Evolutionary conservation across 1,140 invertebrate genomes (phyloP), one percentile per base, ranked within the genome.

Genomic region (Drosophila bipectinata): DNA sequence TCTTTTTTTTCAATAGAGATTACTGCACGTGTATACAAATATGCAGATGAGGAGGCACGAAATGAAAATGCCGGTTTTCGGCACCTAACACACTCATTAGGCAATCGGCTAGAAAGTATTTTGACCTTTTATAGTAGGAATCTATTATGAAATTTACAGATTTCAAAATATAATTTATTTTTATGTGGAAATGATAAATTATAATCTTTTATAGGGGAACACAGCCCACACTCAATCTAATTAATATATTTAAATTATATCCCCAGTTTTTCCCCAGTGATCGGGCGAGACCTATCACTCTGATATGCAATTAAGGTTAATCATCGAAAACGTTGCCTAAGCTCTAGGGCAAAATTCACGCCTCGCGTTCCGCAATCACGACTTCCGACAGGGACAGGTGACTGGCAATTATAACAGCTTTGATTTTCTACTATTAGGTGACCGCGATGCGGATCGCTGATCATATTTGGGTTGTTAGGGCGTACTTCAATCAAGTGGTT

Each of bases 231-330:
- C 18, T 18, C 4, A 15, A 6, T 44, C 14, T 1, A 15, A 3
- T 15, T 3, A 9, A 18, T 32, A 30, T 12, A 51, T 12, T 8
- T 12, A 7, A 28, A 18, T 18, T 24, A 39, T 39, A 12, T 2
- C 15, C 24, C 1, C n/a, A 32, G 12, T 41, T 62, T 32, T 51
- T 28, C 63, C 18, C 30, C 24, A 34, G 57, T 49, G 32, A 26
- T 41, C 15, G 7, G 15, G 47, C 21, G 21, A 21, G 21, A 24
- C 47, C 63, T 26, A 67, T 55, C 66, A 69, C 62, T 56, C 32
- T 32, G 66, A 69, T 69, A 69, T 69, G 34, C 51, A 69, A 69
- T 69, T 69, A 69, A 37, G 63, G 51, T 48, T 69, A 69, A 69
- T 69, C 63, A 48, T 56, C 44, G 26, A 48, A 69, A 69, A 41